Percentiles rank a stretch among this genome's conserved stretches.
Evolutionary conservation across 2,797 vertebrate genomes (phyloP).

Genomic region (Megaceryle alcyon): DNA sequence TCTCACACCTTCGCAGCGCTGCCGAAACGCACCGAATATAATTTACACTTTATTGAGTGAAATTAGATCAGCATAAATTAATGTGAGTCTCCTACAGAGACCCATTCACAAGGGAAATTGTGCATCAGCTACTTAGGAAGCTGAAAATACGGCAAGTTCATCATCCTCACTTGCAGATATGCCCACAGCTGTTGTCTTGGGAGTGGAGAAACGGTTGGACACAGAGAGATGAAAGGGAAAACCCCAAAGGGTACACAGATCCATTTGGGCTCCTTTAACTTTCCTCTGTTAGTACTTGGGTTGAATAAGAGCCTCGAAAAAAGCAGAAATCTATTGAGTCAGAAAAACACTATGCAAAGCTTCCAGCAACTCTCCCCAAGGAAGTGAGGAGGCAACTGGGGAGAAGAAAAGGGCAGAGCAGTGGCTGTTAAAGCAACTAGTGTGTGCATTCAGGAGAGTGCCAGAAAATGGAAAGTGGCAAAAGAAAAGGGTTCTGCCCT

Average conservation of each 20-base stretch:
- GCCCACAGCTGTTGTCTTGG: not conserved
- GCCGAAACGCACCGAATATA: conserved; percentile 23
- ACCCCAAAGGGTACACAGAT: not conserved
- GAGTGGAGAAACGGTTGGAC: not conserved
- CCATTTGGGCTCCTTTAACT: not conserved
- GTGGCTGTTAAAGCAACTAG: conserved; percentile 25
- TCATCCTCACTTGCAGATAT: not conserved
- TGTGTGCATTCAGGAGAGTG: not conserved
- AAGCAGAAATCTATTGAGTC: conserved; percentile 9
- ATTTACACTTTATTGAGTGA: conserved; percentile 58
- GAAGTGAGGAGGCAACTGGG: conserved; percentile 12
- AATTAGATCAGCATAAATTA: conserved; percentile 67
- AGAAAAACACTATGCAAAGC: not conserved
- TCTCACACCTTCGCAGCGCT: conserved; percentile 12
- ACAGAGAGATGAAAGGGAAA: not conserved
- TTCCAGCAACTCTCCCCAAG: conserved; percentile 17
- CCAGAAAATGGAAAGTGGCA: conserved; percentile 33
- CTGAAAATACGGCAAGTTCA: conserved; percentile 44
- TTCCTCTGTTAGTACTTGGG: not conserved
- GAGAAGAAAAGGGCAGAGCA: conserved; percentile 48
- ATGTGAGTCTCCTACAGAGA: not conserved
- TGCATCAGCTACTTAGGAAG: conserved; percentile 31
- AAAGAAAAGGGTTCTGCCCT: conserved; percentile 29
- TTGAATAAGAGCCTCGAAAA: not conserved
- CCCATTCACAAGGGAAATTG: conserved; percentile 43